A percentile compares a stretch with the other conserved stretches of the same genome.
Conservation (phyloP, 2,888 invertebrate genomes). For the Sericinus montela region DNA sequence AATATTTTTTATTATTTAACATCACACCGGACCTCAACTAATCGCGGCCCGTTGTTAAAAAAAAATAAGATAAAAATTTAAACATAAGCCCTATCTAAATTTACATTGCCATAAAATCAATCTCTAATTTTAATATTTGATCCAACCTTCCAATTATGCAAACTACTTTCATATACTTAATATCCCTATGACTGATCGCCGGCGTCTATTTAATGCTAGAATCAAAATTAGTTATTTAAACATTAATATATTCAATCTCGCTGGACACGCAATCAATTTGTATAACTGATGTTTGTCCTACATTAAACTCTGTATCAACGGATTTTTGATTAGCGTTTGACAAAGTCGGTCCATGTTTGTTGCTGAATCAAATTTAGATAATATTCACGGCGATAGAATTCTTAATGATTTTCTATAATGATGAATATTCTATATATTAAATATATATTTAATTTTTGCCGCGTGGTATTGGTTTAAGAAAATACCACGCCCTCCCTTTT, state of each 20-base stretch:
- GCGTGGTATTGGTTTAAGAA: too few species aligned
- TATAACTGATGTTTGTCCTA: conserved; percentile 20
- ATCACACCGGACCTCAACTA: too few species aligned
- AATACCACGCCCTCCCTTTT: too few species aligned
- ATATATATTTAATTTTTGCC: too few species aligned
- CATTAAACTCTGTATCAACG: conserved; percentile 9
- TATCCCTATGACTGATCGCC: conserved; percentile 7
- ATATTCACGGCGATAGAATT: too few species aligned
- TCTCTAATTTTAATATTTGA: conserved; percentile 9
- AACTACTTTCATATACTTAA: conserved; percentile 16
- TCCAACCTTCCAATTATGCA: conserved; percentile 16
- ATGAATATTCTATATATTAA: neutral
- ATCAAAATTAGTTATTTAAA: conserved; percentile 21
- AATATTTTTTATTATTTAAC: too few species aligned
- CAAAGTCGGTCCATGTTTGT: conserved; percentile 1
- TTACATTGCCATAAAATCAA: neutral
- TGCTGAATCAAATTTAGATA: too few species aligned
- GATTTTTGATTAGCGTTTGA: conserved; percentile 7
- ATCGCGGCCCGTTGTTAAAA: too few species aligned
- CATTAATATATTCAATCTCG: conserved; percentile 23
- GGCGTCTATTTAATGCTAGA: conserved; percentile 19
- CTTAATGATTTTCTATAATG: too few species aligned
- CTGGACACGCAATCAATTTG: conserved; percentile 21
- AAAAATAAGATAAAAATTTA: too few species aligned
- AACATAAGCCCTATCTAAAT: neutral